Evolutionary conservation across 2,888 invertebrate genomes (phyloP).

Genomic region (Gibbula magus): DNA sequence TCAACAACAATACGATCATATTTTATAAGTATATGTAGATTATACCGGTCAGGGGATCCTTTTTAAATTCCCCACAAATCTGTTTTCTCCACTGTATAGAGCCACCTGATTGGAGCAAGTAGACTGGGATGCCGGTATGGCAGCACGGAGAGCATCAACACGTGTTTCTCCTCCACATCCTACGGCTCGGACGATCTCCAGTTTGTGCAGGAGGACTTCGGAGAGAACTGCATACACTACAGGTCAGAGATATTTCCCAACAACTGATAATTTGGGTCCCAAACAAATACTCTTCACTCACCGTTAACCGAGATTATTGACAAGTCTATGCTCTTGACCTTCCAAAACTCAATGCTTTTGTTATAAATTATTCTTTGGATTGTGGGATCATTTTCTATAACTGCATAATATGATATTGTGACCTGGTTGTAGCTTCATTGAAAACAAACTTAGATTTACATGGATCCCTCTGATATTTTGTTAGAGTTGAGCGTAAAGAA

Average conservation of each 20-base stretch:
- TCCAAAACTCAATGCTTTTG: too few relatives aligned
- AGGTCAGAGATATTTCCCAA: constrained; percentile 41
- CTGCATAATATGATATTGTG: too few relatives aligned
- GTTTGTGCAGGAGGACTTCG: constrained; percentile 63
- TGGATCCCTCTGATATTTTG: not conserved
- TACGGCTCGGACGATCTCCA: constrained; percentile 50
- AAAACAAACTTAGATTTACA: too few relatives aligned
- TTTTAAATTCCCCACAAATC: too few relatives aligned
- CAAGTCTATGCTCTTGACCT: too few relatives aligned
- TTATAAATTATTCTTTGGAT: too few relatives aligned
- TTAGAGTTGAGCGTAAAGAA: constrained; percentile 33
- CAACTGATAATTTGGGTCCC: not conserved
- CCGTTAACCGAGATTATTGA: not conserved
- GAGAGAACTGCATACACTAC: constrained; percentile 59
- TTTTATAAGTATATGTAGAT: too few relatives aligned
- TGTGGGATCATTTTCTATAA: too few relatives aligned
- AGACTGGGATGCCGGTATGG: constrained; percentile 11
- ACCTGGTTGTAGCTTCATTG: too few relatives aligned
- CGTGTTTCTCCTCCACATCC: constrained; percentile 27
- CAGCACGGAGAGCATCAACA: constrained; percentile 26
- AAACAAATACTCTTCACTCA: not conserved
- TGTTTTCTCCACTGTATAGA: constrained; percentile 33
- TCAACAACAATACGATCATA: too few relatives aligned
- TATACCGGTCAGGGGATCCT: too few relatives aligned
- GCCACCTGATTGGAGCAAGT: constrained; percentile 41